A percentile compares a stretch with the other conserved stretches of the same genome.
Evolutionary conservation across 2,797 vertebrate species (phyloP).

Genomic region (Cuniculus paca): DNA sequence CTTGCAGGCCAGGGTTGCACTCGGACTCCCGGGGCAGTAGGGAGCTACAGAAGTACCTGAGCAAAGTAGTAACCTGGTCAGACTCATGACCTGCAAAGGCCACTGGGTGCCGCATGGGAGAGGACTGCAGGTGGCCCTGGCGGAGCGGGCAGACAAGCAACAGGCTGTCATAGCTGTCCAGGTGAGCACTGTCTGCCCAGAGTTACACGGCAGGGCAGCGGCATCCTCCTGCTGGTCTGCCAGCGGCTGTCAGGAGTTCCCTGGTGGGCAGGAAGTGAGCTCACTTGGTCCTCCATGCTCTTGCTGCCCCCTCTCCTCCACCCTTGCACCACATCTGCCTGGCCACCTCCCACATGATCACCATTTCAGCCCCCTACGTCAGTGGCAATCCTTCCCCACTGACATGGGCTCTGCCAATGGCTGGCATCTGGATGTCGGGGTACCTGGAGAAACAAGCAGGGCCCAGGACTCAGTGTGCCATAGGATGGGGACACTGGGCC

Average conservation of each 20-base stretch:
- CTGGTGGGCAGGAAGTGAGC: neutral
- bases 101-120: neutral
- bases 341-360: neutral
- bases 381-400: neutral
- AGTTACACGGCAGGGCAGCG: neutral
- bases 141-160: fast-evolving
- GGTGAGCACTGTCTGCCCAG: neutral
- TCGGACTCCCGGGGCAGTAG: neutral
- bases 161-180: no score
- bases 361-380: neutral
- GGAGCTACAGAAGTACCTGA: neutral
- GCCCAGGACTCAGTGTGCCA: neutral
- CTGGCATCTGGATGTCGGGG: neutral
- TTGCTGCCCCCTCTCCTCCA: neutral
- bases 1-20: no score
- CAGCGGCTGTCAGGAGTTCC: neutral
- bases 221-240: neutral
- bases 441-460: no score
- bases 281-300: neutral
- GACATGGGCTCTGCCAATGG: neutral
- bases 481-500: neutral
- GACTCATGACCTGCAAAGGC: neutral
- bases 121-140: neutral
- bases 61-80: neutral
- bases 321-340: neutral